A percentile compares a stretch with the other conserved stretches of the same genome.
Conservation (phyloP, 2,888 invertebrate genomes). For the Galeruca laticollis region DNA sequence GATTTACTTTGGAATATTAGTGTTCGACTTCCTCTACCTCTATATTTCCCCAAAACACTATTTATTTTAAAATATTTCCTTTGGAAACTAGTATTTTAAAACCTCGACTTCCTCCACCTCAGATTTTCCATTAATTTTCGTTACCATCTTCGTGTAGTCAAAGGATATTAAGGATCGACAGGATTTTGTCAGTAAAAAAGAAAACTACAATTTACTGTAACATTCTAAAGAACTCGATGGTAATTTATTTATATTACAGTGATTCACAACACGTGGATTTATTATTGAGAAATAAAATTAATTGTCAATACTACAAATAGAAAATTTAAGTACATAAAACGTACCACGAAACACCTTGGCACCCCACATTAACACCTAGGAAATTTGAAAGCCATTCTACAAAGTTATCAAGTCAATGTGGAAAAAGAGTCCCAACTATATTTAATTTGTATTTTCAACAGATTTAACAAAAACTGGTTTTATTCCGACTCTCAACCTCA, state of each 20-base stretch:
- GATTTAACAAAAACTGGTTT: too few species aligned
- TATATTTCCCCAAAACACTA: too few species aligned
- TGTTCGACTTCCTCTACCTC: too few species aligned
- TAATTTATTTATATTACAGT: constrained; percentile 22
- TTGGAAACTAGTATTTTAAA: too few species aligned
- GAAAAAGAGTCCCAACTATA: background rate
- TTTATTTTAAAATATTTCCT: too few species aligned
- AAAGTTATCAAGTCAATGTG: constrained; percentile 12
- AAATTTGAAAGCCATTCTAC: constrained; percentile 15
- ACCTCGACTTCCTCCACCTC: too few species aligned
- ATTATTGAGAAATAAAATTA: constrained; percentile 9
- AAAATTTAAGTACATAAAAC: constrained; percentile 35
- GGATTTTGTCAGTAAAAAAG: background rate
- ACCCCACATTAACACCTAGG: constrained; percentile 32
- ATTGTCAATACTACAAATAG: constrained; percentile 24
- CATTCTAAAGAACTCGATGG: constrained; percentile 20
- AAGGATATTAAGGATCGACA: background rate
- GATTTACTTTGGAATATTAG: too few species aligned
- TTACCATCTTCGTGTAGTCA: too few species aligned
- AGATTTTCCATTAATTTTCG: too few species aligned
- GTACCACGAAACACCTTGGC: constrained; percentile 29
- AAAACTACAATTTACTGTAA: constrained; percentile 17
- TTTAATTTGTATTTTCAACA: too few species aligned
- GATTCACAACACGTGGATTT: constrained; percentile 21
- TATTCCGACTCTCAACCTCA: too few species aligned